Evolutionary conservation across 2,888 invertebrate genomes (phyloP).

Genomic region (Limnephilus lunatus): DNA sequence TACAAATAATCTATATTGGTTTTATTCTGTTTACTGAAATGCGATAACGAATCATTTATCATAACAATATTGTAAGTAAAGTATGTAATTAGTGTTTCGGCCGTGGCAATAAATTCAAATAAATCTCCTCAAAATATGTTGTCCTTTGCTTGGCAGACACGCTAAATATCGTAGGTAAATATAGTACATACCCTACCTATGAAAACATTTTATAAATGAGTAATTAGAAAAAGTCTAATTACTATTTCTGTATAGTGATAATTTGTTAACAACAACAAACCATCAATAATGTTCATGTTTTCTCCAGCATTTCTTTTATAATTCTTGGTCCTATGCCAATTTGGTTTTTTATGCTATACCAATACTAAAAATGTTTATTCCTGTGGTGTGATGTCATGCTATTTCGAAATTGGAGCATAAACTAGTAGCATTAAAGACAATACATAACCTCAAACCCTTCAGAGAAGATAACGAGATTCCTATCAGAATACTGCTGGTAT

Average conservation of each 20-base stretch:
- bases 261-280: not conserved
- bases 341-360: conserved; percentile 28
- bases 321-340: conserved; percentile 53
- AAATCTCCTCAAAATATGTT: not conserved
- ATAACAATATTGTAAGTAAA: not conserved
- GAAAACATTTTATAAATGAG: not conserved
- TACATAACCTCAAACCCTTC: conserved; percentile 17
- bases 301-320: conserved; percentile 46
- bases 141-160: not conserved
- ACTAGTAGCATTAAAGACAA: conserved; percentile 2
- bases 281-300: conserved; percentile 30
- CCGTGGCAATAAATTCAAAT: not conserved
- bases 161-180: not conserved
- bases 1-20: not conserved
- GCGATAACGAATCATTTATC: not conserved
- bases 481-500: not conserved
- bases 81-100: not conserved
- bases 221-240: not conserved
- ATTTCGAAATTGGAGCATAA: conserved; percentile 30
- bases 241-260: not conserved
- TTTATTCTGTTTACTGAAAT: conserved; percentile 23
- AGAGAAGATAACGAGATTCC: not conserved
- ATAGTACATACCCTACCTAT: not conserved
- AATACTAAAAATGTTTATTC: conserved; percentile 48
- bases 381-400: conserved; percentile 48